Percentiles rank a stretch among this genome's conserved stretches.
Conservation (phyloP, 2,113 vertebrate species). For the Osmerus mordax region DNA sequence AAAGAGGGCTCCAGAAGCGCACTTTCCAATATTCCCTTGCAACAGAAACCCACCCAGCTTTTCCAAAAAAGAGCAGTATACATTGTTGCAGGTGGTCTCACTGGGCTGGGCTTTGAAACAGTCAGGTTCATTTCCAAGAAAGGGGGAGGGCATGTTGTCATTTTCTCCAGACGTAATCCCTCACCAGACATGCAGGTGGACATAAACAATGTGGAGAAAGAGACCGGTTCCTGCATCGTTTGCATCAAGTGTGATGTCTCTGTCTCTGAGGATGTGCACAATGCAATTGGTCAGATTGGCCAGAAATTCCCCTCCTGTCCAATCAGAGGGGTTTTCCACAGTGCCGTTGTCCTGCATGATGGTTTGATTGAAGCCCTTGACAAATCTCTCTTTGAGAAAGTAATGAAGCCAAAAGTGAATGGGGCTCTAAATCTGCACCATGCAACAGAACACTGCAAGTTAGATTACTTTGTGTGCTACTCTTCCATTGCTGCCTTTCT, state of each 20-base stretch:
- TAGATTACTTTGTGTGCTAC: constrained; percentile 87
- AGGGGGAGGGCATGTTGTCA: constrained; percentile 71
- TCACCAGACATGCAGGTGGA: constrained; percentile 66
- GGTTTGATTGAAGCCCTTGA: constrained; percentile 72
- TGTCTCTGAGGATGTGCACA: constrained; percentile 58
- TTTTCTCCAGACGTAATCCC: constrained; percentile 74
- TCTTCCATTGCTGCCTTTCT: constrained; percentile 81
- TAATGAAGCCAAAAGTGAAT: constrained; percentile 81
- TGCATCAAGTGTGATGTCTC: constrained; percentile 75
- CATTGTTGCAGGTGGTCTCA: constrained; percentile 79
- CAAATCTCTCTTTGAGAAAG: constrained; percentile 75
- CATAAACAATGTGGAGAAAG: constrained; percentile 64
- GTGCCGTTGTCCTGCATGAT: constrained; percentile 80
- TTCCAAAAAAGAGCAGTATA: constrained; percentile 76
- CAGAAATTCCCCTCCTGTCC: constrained; percentile 63
- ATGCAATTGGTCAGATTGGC: constrained; percentile 58
- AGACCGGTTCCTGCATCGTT: constrained; percentile 56
- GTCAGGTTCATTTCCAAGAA: constrained; percentile 80
- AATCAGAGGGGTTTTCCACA: constrained; percentile 83
- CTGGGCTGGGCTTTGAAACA: constrained; percentile 84
- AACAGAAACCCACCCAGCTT: constrained; percentile 53
- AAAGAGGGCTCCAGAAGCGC: constrained; percentile 26
- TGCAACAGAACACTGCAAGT: constrained; percentile 66
- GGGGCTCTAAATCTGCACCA: constrained; percentile 80
- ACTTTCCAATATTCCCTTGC: constrained; percentile 66